Percentiles rank a stretch among this genome's conserved stretches.
phyloP scores from a whole-genome alignment of 2,113 vertebrate genomes.

The Protomyctophum bolini region DNA sequence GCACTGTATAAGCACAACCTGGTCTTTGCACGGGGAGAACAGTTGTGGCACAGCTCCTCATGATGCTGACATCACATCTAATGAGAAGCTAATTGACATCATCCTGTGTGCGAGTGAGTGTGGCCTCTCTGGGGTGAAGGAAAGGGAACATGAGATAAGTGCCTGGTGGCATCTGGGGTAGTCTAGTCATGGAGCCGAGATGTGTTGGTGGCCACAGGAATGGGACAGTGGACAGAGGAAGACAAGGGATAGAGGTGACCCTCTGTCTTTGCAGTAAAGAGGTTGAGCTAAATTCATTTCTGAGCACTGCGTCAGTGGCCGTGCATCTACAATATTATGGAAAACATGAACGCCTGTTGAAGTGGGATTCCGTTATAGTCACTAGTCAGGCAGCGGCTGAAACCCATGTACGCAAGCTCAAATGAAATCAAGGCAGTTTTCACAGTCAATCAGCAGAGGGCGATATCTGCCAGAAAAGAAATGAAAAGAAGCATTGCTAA shows the following conservation, averaged over 20 bases:
- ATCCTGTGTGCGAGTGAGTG: constrained; percentile 43
- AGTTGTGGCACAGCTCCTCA: no score
- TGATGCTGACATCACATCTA: constrained; percentile 42
- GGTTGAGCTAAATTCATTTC: not conserved
- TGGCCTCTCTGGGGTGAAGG: not conserved
- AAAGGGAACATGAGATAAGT: constrained; percentile 7
- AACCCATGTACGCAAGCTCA: not conserved
- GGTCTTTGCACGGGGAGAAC: not conserved
- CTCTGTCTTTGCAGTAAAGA: not conserved
- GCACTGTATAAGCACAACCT: not conserved
- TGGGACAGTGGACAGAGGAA: constrained; percentile 8
- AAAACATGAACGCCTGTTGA: no score
- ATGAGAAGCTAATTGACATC: constrained; percentile 60
- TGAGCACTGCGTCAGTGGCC: no score
- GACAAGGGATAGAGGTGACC: not conserved
- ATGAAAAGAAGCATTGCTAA: not conserved
- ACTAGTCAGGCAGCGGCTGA: not conserved
- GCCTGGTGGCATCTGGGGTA: constrained; percentile 7
- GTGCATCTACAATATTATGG: no score
- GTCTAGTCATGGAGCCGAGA: constrained; percentile 19
- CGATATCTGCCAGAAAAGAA: not conserved
- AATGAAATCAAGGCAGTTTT: constrained; percentile 8
- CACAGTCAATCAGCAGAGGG: constrained; percentile 56
- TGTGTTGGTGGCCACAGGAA: constrained; percentile 25
- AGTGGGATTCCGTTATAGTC: no score